phyloP scores from a whole-genome alignment of 2,797 vertebrate genomes.

The Orientallactaga sibirica region DNA sequence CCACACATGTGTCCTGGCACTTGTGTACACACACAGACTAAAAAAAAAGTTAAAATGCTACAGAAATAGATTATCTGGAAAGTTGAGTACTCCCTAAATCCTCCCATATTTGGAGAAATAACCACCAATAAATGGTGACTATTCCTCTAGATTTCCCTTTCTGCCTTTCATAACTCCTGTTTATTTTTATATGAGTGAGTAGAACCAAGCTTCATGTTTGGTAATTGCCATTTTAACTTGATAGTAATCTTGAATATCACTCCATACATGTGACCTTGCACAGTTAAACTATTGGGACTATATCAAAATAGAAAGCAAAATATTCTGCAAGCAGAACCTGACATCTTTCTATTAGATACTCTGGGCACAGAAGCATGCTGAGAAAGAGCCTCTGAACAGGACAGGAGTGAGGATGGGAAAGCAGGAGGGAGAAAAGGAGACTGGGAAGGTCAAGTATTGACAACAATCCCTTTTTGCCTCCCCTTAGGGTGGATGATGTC shows the following conservation, averaged over 20 bases:
- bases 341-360: conserved; percentile 3
- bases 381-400: neutral
- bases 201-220: neutral
- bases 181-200: neutral
- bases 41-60: too few relatives aligned
- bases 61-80: neutral
- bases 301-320: conserved; percentile 48
- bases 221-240: neutral
- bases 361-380: neutral
- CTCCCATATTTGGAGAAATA: neutral
- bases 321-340: neutral
- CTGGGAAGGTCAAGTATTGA: neutral
- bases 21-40: too few relatives aligned
- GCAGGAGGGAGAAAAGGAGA: neutral
- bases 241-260: neutral
- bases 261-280: neutral
- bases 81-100: neutral
- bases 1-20: too few relatives aligned
- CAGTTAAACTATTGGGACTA: neutral
- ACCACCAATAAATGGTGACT: neutral
- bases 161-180: neutral
- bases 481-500: conserved; percentile 95
- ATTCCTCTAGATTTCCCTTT: neutral
- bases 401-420: neutral
- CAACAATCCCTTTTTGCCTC: conserved; percentile 4